Evolutionary conservation across 2,797 vertebrate species (phyloP).

Genomic region (Sebastes oblongus): DNA sequence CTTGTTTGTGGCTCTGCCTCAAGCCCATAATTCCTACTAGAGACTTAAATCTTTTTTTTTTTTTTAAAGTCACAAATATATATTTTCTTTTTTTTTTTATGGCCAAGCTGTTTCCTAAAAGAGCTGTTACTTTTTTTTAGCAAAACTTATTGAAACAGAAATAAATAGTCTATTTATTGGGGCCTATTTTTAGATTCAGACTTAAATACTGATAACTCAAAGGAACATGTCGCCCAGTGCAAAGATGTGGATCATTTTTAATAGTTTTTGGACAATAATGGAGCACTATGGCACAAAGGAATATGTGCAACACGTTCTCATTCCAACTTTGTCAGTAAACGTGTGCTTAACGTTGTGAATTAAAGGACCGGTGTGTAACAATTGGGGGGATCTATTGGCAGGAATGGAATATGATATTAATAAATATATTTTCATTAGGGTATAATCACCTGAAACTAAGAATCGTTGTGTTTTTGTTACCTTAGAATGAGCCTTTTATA

Average conservation of each 20-base stretch:
- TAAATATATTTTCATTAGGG: too few species aligned
- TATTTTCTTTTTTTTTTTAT: not conserved
- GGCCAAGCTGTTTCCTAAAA: not conserved
- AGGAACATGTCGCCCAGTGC: not conserved
- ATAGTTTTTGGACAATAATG: not conserved
- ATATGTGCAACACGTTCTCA: not conserved
- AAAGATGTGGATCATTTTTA: not conserved
- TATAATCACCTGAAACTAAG: too few species aligned
- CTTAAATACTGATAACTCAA: not conserved
- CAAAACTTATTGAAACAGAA: not conserved
- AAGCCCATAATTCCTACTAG: not conserved
- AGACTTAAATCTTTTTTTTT: not conserved
- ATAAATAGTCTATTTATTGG: not conserved
- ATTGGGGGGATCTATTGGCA: too few species aligned
- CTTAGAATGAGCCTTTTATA: too few species aligned
- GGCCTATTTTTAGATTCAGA: not conserved
- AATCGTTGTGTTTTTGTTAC: too few species aligned
- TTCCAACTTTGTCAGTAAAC: too few species aligned
- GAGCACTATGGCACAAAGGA: not conserved
- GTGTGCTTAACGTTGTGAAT: too few species aligned
- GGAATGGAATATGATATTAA: too few species aligned
- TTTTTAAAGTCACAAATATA: not conserved
- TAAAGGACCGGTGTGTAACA: too few species aligned
- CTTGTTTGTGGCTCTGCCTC: not conserved
- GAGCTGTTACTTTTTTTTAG: not conserved